Conservation (phyloP, 1,140 invertebrate genomes). For the Neodiprion virginianus region DNA sequence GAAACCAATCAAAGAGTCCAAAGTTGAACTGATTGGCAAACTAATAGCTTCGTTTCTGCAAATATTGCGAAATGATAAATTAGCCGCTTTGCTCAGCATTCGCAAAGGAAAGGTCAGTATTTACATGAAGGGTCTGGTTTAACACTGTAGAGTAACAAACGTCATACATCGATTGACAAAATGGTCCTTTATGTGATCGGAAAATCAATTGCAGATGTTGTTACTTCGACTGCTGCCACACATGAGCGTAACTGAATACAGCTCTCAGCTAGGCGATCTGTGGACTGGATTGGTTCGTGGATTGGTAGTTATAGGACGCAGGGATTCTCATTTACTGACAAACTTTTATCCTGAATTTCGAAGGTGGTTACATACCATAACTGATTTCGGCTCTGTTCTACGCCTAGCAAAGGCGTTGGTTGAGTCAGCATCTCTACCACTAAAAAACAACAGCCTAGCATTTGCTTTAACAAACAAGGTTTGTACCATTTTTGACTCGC, state of each 20-base stretch:
- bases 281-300: conserved; percentile 64
- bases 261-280: conserved; percentile 57
- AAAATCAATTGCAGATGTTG: conserved; percentile 58
- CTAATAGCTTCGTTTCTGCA: conserved; percentile 50
- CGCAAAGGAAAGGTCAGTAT: conserved; percentile 74
- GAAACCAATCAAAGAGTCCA: conserved; percentile 68
- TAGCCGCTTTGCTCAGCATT: conserved; percentile 72
- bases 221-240: conserved; percentile 66
- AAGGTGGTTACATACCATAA: conserved; percentile 54
- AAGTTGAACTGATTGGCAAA: conserved; percentile 61
- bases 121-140: conserved; percentile 14
- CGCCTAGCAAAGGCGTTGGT: conserved; percentile 46
- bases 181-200: conserved; percentile 23
- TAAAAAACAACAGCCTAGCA: conserved; percentile 52
- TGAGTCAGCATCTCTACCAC: conserved; percentile 44
- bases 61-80: conserved; percentile 69
- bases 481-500: conserved; percentile 11
- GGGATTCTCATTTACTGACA: conserved; percentile 59
- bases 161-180: conserved; percentile 8
- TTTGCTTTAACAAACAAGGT: conserved; percentile 58
- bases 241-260: conserved; percentile 56
- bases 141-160: conserved; percentile 3
- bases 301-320: conserved; percentile 61
- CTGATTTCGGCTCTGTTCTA: conserved; percentile 36
- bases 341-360: conserved; percentile 63